Percentiles rank a stretch among this genome's conserved stretches.
Conservation (phyloP, 2,113 vertebrate genomes). For the Rhea americana region DNA sequence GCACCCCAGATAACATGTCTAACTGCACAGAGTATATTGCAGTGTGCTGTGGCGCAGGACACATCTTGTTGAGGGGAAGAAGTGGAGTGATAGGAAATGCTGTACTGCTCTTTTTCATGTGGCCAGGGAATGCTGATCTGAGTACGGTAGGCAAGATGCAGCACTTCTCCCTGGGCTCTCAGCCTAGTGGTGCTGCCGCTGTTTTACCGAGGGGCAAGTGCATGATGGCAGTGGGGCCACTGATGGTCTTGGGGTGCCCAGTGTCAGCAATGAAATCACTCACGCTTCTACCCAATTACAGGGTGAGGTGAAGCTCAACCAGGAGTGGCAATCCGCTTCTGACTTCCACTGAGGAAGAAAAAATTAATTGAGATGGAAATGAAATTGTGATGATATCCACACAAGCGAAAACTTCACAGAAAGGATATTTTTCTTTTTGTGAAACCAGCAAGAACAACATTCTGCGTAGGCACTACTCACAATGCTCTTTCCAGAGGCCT, state of each 20-base stretch:
- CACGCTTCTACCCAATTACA: not conserved
- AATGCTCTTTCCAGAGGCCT: not conserved
- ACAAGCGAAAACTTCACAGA: accelerated
- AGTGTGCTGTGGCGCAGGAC: not conserved
- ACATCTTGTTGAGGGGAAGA: too few species aligned
- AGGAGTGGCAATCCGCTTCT: not conserved
- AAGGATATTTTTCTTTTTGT: not conserved
- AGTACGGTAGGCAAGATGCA: not conserved
- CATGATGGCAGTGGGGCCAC: not conserved
- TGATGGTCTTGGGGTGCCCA: accelerated
- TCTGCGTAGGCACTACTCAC: not conserved
- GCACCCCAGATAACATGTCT: not conserved
- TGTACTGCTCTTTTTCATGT: not conserved
- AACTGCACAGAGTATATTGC: not conserved
- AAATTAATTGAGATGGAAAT: not conserved
- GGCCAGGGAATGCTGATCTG: not conserved
- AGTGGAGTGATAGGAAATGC: not conserved
- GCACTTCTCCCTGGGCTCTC: not conserved
- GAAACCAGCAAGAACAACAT: not conserved
- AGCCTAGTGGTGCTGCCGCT: too few species aligned
- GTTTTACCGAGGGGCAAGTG: not conserved
- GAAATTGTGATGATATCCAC: accelerated
- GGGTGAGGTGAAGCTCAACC: not conserved
- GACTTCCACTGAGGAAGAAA: not conserved
- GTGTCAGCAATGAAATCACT: not conserved